Conservation (phyloP, 2,113 vertebrate genomes). For the Lepus americanus region DNA sequence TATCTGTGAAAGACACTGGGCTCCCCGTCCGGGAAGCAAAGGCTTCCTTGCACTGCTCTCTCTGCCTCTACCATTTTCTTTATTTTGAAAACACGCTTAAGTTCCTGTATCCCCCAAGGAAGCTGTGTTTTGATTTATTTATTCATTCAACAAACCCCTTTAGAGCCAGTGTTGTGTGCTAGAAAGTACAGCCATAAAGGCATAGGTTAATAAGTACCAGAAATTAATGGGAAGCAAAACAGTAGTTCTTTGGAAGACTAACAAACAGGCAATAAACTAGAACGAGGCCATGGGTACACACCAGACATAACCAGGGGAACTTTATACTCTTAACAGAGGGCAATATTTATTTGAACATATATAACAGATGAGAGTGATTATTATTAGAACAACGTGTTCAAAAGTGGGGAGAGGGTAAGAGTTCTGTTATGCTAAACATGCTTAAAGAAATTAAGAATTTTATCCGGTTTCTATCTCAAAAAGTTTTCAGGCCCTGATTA, state of each 20-base stretch:
- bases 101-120: neutral
- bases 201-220: neutral
- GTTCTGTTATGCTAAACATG: neutral
- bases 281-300: neutral
- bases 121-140: neutral
- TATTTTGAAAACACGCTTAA: neutral
- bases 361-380: neutral
- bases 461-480: neutral
- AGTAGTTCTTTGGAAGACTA: neutral
- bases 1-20: conserved; percentile 66
- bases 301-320: neutral
- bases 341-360: neutral
- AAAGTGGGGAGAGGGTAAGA: neutral
- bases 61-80: neutral
- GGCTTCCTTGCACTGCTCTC: neutral
- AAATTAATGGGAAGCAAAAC: conserved; percentile 32
- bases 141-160: neutral
- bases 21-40: conserved; percentile 32
- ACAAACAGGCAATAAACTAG: neutral
- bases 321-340: neutral
- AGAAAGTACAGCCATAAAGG: neutral
- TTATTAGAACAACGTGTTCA: neutral
- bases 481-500: neutral
- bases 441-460: conserved; percentile 11
- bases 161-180: neutral